A percentile compares a stretch with the other conserved stretches of the same genome.
Evolutionary conservation across 2,113 vertebrate genomes (phyloP).

Genomic region (Dipodomys stephensi): DNA sequence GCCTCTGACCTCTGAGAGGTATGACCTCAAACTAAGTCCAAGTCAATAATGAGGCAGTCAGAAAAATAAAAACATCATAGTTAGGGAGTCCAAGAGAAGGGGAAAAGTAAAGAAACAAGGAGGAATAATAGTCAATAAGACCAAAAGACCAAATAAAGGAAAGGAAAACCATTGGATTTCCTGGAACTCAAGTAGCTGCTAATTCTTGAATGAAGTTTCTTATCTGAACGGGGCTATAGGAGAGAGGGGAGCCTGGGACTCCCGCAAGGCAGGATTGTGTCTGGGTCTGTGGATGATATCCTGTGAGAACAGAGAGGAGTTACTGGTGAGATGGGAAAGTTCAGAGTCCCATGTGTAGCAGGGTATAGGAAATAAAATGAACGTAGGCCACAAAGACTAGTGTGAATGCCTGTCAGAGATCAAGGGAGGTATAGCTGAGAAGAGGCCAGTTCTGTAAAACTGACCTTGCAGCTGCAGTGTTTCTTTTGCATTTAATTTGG

Average conservation of each 20-base stretch:
- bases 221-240: neutral
- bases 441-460: neutral
- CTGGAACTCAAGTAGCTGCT: neutral
- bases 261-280: neutral
- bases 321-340: neutral
- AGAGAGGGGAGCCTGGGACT: neutral
- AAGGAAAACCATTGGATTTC: neutral
- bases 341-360: neutral
- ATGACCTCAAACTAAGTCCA: neutral
- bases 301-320: neutral
- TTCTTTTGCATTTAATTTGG: neutral
- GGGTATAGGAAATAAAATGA: neutral
- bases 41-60: neutral
- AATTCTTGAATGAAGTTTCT: neutral
- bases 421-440: neutral
- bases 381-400: neutral
- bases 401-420: neutral
- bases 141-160: neutral
- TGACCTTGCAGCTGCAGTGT: neutral
- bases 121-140: neutral
- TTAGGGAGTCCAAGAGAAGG: neutral
- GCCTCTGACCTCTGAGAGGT: neutral
- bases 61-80: neutral
- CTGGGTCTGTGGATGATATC: neutral
- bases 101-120: neutral